Conservation (phyloP, 2,888 invertebrate genomes). For the Rutpela maculata region DNA sequence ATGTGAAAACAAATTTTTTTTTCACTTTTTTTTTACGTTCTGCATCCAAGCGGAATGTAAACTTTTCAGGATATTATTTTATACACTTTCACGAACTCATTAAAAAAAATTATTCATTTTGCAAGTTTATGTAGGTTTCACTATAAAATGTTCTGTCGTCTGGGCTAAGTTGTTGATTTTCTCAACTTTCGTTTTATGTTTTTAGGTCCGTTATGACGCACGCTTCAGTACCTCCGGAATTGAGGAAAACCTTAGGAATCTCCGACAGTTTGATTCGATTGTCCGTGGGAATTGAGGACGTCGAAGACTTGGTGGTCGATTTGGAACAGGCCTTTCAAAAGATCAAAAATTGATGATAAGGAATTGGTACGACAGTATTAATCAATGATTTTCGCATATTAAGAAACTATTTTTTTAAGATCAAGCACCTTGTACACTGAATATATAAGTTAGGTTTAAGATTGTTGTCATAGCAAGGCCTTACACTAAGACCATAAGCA, state of each 20-base stretch:
- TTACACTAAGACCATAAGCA: too few species aligned
- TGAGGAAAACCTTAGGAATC: conserved; percentile 85
- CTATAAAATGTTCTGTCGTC: too few species aligned
- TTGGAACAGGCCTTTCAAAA: conserved; percentile 85
- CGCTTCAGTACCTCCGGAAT: conserved; percentile 88
- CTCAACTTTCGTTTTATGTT: too few species aligned
- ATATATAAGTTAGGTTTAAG: not conserved
- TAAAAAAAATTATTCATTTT: too few species aligned
- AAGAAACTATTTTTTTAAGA: not conserved
- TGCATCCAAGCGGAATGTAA: too few species aligned
- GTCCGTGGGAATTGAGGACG: conserved; percentile 92
- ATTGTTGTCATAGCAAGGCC: not conserved
- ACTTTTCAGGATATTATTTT: too few species aligned
- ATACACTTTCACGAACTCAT: too few species aligned
- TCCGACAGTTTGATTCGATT: conserved; percentile 89
- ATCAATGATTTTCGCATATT: not conserved
- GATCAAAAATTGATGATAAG: conserved; percentile 33
- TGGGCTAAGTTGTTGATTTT: too few species aligned
- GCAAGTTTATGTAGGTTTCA: too few species aligned
- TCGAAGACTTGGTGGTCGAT: conserved; percentile 89
- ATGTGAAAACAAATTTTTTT: too few species aligned
- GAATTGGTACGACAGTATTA: not conserved
- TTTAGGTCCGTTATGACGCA: conserved; percentile 94
- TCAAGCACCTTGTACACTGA: not conserved
- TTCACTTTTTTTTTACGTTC: too few species aligned